Conservation (phyloP, 2,113 vertebrate genomes). For the Thomomys bottae region DNA sequence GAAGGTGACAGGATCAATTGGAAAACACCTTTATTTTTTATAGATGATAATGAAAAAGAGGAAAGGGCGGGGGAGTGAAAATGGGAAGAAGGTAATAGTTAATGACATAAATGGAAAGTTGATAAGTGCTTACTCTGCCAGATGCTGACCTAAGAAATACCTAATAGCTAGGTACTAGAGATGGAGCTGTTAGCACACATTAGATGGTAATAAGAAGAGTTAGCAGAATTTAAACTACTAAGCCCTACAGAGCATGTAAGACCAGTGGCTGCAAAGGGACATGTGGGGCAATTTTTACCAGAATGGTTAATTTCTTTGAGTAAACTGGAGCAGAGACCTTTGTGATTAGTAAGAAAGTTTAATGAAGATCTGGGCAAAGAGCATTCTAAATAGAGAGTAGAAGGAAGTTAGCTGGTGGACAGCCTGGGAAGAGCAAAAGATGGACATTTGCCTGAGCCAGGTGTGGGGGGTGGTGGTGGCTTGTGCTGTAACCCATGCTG, state of each 20-base stretch:
- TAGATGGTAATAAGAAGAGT: background rate
- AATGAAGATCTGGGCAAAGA: background rate
- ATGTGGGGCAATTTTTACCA: background rate
- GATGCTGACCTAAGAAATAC: background rate
- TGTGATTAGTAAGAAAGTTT: background rate
- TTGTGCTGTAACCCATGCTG: too few species aligned
- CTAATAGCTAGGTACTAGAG: background rate
- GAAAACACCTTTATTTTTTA: slow-evolving; percentile 15
- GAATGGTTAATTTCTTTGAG: background rate
- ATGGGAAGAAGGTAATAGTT: background rate
- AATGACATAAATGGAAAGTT: background rate
- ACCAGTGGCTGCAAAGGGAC: background rate
- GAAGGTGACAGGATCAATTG: background rate
- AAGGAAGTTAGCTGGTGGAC: background rate
- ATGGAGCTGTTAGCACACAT: background rate
- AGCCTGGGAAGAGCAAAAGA: background rate
- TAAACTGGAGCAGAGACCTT: background rate
- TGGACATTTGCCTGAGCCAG: background rate
- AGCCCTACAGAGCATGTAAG: background rate
- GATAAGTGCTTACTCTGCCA: background rate
- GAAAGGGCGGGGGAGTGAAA: background rate
- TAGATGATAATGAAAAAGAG: background rate
- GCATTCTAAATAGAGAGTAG: background rate
- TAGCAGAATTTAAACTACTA: background rate
- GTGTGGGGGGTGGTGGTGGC: too few species aligned